Evolutionary conservation across 2,888 invertebrate genomes (phyloP), one percentile per base, ranked within the genome.

Genomic region (Cryptus armator): DNA sequence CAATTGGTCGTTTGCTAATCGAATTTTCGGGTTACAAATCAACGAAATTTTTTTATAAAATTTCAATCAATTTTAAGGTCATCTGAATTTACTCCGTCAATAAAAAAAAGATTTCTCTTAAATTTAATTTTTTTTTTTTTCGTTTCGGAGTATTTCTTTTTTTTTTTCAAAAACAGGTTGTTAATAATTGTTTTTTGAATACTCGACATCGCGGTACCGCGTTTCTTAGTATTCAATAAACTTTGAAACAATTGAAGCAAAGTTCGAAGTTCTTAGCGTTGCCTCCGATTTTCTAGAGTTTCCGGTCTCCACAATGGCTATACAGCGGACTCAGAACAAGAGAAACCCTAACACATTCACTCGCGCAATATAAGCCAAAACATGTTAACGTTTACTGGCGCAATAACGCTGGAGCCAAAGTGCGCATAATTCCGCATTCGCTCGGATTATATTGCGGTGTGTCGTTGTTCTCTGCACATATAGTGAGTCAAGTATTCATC

Each of bases 351-450:
- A 14, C 24, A 19, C 12, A 19, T 19, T 9, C 9, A n/a, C 48
- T 70, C 51, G 51, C 32, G 7, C 12, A 29, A n/a, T 16, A 10
- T 53, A 70, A 12, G 16, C 12, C 19, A n/a, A 29, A 53, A 53
- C 37, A 53, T 53, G 53, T 37, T 70, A 53, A 70, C 51, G 51
- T 70, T 70, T 70, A 70, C 32, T 70, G 70, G 37, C 16, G 70
- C 51, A 76, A 76, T 76, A 76, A 43, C 51, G 37, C 14, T 16
- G 53, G 24, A 53, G 16, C 51, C 19, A 24, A 53, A 76, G 66
- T 76, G 51, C 51, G 51, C 32, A 51, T 51, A 66, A 66, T 53
- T 76, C 37, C 51, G 66, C 43, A 53, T 76, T 76, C 66, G 37
- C 64, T 66, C 53, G 51, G 37, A 14, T 14, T 76, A 66, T 53